These are phyloP conservation scores for Alexandromys fortis DNA, from an alignment of 2,113 vertebrate species.

Conservation along the genomic window DNA sequence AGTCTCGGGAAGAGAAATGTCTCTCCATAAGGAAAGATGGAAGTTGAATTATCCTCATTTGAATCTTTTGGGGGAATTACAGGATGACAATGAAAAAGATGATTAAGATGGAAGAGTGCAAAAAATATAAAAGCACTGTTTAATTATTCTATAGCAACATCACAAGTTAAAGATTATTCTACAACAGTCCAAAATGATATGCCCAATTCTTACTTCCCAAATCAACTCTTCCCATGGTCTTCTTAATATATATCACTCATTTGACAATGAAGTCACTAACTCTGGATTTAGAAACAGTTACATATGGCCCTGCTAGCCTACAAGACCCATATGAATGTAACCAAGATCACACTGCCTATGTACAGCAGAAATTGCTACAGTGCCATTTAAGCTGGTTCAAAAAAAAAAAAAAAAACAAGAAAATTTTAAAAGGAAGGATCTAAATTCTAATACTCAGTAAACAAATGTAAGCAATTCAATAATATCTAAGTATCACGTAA, in stretches of 20 bases:
- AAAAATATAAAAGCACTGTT: constrained; percentile 10
- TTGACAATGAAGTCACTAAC: neutral
- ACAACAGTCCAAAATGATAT: constrained; percentile 18
- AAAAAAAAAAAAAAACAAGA: constrained; percentile 30
- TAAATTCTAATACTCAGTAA: constrained; percentile 11
- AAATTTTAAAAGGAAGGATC: neutral
- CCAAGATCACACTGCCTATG: neutral
- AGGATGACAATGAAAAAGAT: constrained; percentile 64
- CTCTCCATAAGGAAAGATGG: constrained; percentile 94
- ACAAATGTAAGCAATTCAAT: constrained; percentile 6
- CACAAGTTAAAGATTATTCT: neutral
- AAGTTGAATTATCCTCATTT: constrained; percentile 84
- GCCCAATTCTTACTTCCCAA: neutral
- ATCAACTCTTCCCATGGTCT: neutral
- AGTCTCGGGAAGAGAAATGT: constrained; percentile 89
- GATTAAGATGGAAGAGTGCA: constrained; percentile 38
- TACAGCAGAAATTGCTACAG: neutral
- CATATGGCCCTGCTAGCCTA: neutral
- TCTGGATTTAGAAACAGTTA: neutral
- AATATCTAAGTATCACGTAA: neutral
- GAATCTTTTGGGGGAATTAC: constrained; percentile 75
- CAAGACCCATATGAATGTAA: constrained; percentile 9
- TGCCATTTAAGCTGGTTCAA: neutral
- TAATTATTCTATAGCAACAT: constrained; percentile 48
- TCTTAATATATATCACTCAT: neutral